Base-by-base conservation (phyloP, 2,113 vertebrate genomes). In the Semnornis frantzii region DNA sequence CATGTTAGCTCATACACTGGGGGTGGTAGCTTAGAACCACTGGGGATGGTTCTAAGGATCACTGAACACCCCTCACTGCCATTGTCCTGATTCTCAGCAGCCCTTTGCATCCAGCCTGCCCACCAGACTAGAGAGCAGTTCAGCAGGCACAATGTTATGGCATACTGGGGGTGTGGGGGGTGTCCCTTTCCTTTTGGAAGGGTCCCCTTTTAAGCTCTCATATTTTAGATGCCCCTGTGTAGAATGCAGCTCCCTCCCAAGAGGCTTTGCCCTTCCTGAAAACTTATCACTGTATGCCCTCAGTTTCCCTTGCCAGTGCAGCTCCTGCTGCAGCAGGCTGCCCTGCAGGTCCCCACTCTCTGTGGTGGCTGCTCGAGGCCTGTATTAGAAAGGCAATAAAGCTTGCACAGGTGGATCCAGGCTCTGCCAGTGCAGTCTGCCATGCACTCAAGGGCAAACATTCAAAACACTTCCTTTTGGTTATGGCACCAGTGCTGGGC, bases 291-390 rank as follows among this genome's bases (percentile, higher is more conserved):
- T 92, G 85, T 60, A 64, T 87, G 39, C 34, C 16, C 58, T 95
- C 75, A 66, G 52, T 80, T 96, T 96, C 90, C 92, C 75, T 93
- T 94, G 91, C 77, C 59, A 82, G 48, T 76, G 15, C 34, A 90
- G 82, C 46, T 95, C 94, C 92, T 73, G 87, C 55, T 71, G 74
- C 76, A 96, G 63, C 77, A 92, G 91, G 95, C 97, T 97, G 95
- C 85, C 85, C 93, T 95, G 91, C 30, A 75, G 19, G 10, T 75
- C 59, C 82, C 82, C 18, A 58, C 33, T 75, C 93, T 94, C 97
- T 93, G 79, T 93, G 96, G 88, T 92, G 90, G 88, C 74, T 94
- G 72, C 23, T 84, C 31, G 87, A 85, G 86, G 82, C 92, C 71
- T 52, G 77, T 86, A 90, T 75, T 14, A 14, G 76, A 84, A 82